Conservation (phyloP, 2,888 invertebrate genomes). For the Ganaspis brasiliensis region DNA sequence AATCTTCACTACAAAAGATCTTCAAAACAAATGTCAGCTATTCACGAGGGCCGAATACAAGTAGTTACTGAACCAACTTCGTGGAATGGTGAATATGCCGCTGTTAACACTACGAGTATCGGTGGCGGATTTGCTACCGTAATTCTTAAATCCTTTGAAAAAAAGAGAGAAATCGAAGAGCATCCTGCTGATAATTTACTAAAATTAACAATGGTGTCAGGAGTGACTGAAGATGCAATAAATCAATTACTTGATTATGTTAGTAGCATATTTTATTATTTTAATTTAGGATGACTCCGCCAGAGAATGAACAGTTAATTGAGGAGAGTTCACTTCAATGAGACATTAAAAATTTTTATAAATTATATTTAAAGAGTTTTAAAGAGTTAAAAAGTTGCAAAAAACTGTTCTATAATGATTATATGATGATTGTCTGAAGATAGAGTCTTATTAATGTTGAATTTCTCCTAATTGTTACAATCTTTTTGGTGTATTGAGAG, state of each 20-base stretch:
- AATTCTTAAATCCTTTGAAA: slow-evolving; percentile 84
- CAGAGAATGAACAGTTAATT: too few species aligned
- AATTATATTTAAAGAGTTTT: too few species aligned
- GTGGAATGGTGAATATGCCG: slow-evolving; percentile 87
- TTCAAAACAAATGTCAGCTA: slow-evolving; percentile 48
- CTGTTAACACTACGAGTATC: slow-evolving; percentile 95
- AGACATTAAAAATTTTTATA: too few species aligned
- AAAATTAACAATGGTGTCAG: slow-evolving; percentile 88
- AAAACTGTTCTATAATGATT: too few species aligned
- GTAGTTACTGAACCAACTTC: slow-evolving; percentile 71
- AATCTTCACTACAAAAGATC: slow-evolving; percentile 83
- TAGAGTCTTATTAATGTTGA: too few species aligned
- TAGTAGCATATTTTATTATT: slow-evolving; percentile 41
- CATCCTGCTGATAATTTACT: slow-evolving; percentile 86
- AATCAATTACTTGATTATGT: slow-evolving; percentile 85
- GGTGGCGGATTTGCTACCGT: slow-evolving; percentile 93
- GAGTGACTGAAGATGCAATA: slow-evolving; percentile 90
- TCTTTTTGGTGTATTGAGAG: too few species aligned
- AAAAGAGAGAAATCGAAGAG: slow-evolving; percentile 84
- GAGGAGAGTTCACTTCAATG: too few species aligned
- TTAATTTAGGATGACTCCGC: too few species aligned
- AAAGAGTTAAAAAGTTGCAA: too few species aligned
- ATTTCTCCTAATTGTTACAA: too few species aligned
- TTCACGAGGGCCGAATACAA: slow-evolving; percentile 56
- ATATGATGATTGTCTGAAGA: too few species aligned